Evolutionary conservation across 1,140 invertebrate genomes (phyloP).

Genomic region (Drosophila bifasciata): DNA sequence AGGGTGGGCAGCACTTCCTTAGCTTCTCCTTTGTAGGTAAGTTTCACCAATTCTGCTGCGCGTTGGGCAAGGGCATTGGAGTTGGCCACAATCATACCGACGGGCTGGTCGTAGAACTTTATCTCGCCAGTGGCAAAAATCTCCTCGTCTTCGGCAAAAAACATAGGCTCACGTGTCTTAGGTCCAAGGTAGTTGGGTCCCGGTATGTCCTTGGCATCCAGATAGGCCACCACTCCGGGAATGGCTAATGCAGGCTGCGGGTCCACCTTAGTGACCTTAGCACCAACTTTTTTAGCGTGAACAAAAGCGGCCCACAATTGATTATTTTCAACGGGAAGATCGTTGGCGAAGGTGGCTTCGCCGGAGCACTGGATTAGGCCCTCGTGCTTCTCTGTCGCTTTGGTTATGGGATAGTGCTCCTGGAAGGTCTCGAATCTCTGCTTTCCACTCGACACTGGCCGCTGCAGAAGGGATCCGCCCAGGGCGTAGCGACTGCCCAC

Average conservation of each 20-base stretch:
- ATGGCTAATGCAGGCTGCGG: slow-evolving; percentile 86
- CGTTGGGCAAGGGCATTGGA: slow-evolving; percentile 86
- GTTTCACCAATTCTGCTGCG: slow-evolving; percentile 88
- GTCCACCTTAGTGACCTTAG: slow-evolving; percentile 86
- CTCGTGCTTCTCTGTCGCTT: slow-evolving; percentile 90
- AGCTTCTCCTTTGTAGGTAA: slow-evolving; percentile 85
- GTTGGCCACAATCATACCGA: slow-evolving; percentile 89
- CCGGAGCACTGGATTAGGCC: slow-evolving; percentile 89
- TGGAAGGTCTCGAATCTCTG: slow-evolving; percentile 89
- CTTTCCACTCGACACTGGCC: slow-evolving; percentile 88
- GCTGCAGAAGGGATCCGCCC: slow-evolving; percentile 85
- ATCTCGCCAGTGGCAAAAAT: slow-evolving; percentile 85
- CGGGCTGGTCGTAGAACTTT: slow-evolving; percentile 88
- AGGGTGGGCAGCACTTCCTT: slow-evolving; percentile 59
- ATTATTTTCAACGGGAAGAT: slow-evolving; percentile 85
- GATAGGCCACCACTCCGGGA: slow-evolving; percentile 88
- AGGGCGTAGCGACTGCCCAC: slow-evolving; percentile 65
- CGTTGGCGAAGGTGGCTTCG: slow-evolving; percentile 88
- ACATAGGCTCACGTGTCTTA: slow-evolving; percentile 45
- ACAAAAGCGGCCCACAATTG: slow-evolving; percentile 89
- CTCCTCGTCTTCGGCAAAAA: slow-evolving; percentile 72
- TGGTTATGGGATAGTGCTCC: slow-evolving; percentile 88
- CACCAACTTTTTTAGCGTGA: slow-evolving; percentile 85
- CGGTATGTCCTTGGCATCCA: slow-evolving; percentile 89
- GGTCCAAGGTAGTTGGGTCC: slow-evolving; percentile 83